phyloP scores from a whole-genome alignment of 2,113 vertebrate genomes.

The Crocuta crocuta region DNA sequence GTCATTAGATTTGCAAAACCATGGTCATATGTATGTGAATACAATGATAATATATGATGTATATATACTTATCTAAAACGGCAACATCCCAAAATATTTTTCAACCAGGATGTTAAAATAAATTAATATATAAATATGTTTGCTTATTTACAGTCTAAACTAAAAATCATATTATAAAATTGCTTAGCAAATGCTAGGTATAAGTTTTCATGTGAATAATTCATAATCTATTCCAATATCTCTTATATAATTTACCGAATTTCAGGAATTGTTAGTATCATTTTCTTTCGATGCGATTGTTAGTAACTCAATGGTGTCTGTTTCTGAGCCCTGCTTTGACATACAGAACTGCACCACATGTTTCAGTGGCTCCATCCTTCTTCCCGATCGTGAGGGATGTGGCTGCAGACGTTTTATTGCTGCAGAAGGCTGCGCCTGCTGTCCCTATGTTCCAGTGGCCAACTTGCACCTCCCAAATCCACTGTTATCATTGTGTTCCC shows the following conservation, averaged over 20 bases:
- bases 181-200: not conserved
- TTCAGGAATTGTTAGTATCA: not conserved
- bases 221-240: not conserved
- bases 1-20: not conserved
- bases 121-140: not conserved
- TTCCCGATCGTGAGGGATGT: not conserved
- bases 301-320: not conserved
- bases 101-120: not conserved
- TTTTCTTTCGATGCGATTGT: not conserved
- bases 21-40: not conserved
- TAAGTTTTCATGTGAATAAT: not conserved
- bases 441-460: accelerated
- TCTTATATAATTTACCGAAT: not conserved
- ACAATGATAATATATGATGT: not conserved
- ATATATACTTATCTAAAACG: not conserved
- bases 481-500: not conserved
- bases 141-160: not conserved
- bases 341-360: not conserved
- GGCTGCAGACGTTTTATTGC: accelerated
- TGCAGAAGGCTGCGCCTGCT: not conserved
- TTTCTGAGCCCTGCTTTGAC: not conserved
- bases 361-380: not conserved
- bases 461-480: not conserved
- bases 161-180: not conserved
- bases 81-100: not conserved